These are phyloP conservation scores for Cheilosia urbana DNA, from an alignment of 2,888 invertebrate species.

Conservation along the genomic window DNA sequence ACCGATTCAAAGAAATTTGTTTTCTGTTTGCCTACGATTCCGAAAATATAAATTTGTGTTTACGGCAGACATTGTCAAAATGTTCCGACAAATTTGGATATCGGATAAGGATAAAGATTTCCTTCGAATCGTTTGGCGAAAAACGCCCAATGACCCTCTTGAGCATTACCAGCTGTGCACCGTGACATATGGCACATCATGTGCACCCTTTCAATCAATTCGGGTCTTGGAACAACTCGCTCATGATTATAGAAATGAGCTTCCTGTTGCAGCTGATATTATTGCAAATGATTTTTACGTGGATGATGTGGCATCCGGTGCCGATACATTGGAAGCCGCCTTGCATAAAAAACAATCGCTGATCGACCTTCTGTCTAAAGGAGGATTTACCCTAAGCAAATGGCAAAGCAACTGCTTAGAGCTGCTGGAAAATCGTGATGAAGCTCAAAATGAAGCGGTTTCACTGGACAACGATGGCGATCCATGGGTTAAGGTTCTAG, in stretches of 20 bases:
- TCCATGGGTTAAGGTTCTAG: too few relatives aligned
- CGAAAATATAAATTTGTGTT: not conserved
- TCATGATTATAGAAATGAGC: conserved; percentile 7
- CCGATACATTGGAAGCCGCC: not conserved
- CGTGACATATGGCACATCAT: conserved; percentile 24
- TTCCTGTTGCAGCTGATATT: conserved; percentile 41
- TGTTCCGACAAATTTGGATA: conserved; percentile 47
- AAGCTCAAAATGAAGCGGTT: too few relatives aligned
- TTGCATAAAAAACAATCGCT: not conserved
- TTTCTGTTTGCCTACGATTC: too few relatives aligned
- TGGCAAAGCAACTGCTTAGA: too few relatives aligned
- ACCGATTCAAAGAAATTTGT: conserved; percentile 22
- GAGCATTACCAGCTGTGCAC: conserved; percentile 5
- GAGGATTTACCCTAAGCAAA: conserved; percentile 14
- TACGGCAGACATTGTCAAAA: conserved; percentile 33
- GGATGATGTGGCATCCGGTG: conserved; percentile 17
- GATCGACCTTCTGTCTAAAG: conserved; percentile 2
- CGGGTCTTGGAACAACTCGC: conserved; percentile 19
- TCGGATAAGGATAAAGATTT: conserved; percentile 9
- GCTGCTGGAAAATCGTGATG: conserved; percentile 15
- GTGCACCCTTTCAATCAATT: conserved; percentile 1
- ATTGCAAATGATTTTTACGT: conserved; percentile 57
- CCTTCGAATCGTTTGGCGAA: conserved; percentile 36
- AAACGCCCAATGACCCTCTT: conserved; percentile 9
- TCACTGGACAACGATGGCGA: too few relatives aligned